These are phyloP conservation scores for Herpailurus yagouaroundi DNA, from an alignment of 2,113 vertebrate species.

Conservation along the genomic window DNA sequence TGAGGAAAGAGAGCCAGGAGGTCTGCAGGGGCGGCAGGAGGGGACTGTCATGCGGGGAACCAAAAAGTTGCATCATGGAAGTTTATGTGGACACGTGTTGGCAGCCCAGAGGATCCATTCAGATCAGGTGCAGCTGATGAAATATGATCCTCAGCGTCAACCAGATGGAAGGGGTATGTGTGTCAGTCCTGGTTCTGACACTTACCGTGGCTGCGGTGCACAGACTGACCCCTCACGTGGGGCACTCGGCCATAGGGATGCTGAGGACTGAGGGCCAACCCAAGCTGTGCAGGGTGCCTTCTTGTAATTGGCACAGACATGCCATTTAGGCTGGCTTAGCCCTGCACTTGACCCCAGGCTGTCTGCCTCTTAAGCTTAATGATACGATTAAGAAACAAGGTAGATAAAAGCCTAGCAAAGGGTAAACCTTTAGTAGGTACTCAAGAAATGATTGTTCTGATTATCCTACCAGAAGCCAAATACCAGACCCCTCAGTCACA, in stretches of 20 bases:
- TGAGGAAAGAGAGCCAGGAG: not conserved
- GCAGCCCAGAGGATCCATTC: not conserved
- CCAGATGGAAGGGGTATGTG: not conserved
- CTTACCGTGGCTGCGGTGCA: not conserved
- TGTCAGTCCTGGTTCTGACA: not conserved
- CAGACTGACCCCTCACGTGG: not conserved
- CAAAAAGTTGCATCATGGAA: not conserved
- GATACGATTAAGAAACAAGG: conserved; percentile 3
- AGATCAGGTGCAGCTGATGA: not conserved
- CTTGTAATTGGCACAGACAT: not conserved
- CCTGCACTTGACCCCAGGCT: not conserved
- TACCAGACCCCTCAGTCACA: not conserved
- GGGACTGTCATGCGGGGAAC: not conserved
- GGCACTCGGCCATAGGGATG: not conserved
- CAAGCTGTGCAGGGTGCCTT: not conserved
- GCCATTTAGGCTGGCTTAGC: not conserved
- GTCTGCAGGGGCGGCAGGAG: not conserved
- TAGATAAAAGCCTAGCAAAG: not conserved
- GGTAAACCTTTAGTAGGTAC: not conserved
- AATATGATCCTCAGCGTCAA: not conserved
- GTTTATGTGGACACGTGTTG: not conserved
- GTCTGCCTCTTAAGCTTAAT: not conserved
- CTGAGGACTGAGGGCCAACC: not conserved
- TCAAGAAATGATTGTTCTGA: not conserved
- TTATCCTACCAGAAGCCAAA: not conserved